phyloP scores from a whole-genome alignment of 2,888 invertebrate species.

The Tachina fera region DNA sequence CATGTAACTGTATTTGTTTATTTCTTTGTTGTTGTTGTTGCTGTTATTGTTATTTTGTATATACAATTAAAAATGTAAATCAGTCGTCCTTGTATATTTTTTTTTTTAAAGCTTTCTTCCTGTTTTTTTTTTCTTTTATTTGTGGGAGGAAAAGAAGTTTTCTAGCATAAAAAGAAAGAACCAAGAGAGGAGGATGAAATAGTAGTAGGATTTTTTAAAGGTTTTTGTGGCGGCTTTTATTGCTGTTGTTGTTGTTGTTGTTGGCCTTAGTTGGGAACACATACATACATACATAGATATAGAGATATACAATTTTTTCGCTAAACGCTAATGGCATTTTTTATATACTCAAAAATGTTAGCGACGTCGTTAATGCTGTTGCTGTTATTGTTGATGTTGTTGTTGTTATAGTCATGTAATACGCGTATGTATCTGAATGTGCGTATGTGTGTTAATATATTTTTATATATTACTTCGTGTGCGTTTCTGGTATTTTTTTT shows the following conservation, averaged over 20 bases:
- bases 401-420: constrained; percentile 62
- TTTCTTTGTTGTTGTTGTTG: constrained; percentile 52
- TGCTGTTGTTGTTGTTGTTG: constrained; percentile 56
- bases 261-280: constrained; percentile 53
- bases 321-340: constrained; percentile 77
- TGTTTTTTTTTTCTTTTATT: constrained; percentile 32
- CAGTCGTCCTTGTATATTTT: constrained; percentile 75
- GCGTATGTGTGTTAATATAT: constrained; percentile 56
- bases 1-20: constrained; percentile 35
- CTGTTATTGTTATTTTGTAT: constrained; percentile 73
- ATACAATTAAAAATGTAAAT: constrained; percentile 79
- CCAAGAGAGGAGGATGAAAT: constrained; percentile 11
- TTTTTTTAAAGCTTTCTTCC: constrained; percentile 27
- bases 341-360: constrained; percentile 70
- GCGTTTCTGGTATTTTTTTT: constrained; percentile 45
- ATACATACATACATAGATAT: constrained; percentile 15
- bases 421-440: constrained; percentile 25
- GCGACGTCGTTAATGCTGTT: constrained; percentile 64
- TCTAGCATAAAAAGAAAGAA: constrained; percentile 33
- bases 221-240: constrained; percentile 60
- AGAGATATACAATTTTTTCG: constrained; percentile 48
- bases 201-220: constrained; percentile 49
- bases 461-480: constrained; percentile 72
- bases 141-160: constrained; percentile 51
- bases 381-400: constrained; percentile 34